phyloP scores from a whole-genome alignment of 2,888 invertebrate genomes.

The Drosophila imparisetae region DNA sequence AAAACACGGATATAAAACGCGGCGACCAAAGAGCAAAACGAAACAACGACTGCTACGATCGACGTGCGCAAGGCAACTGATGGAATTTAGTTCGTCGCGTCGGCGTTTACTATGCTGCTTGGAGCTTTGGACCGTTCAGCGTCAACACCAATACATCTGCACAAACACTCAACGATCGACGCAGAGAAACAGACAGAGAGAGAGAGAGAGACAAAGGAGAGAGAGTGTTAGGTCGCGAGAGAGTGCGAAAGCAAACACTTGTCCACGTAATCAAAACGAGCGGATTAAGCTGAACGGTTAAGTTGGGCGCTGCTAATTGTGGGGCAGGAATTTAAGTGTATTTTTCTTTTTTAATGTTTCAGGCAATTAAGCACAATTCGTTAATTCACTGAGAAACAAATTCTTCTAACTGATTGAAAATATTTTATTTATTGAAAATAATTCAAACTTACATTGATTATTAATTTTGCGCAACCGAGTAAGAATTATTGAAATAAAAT shows the following conservation, averaged over 20 bases:
- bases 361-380: not conserved
- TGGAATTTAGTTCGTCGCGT: constrained; percentile 35
- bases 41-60: constrained; percentile 69
- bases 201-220: not conserved
- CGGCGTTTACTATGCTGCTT: constrained; percentile 41
- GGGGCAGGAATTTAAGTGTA: not conserved
- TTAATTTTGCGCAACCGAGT: not conserved
- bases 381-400: not conserved
- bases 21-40: constrained; percentile 24
- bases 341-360: not conserved
- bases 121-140: constrained; percentile 10
- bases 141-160: constrained; percentile 23
- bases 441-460: constrained; percentile 37
- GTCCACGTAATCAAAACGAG: constrained; percentile 73
- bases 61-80: constrained; percentile 66
- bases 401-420: not conserved
- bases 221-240: not conserved
- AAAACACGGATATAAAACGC: constrained; percentile 42
- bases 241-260: constrained; percentile 45
- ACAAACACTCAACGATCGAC: not conserved
- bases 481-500: constrained; percentile 11
- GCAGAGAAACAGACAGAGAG: constrained; percentile 3
- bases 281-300: constrained; percentile 22
- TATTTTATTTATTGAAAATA: not conserved
- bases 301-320: not conserved